Base-by-base conservation (phyloP, 2,888 invertebrate genomes). In the Drosophila recens region DNA sequence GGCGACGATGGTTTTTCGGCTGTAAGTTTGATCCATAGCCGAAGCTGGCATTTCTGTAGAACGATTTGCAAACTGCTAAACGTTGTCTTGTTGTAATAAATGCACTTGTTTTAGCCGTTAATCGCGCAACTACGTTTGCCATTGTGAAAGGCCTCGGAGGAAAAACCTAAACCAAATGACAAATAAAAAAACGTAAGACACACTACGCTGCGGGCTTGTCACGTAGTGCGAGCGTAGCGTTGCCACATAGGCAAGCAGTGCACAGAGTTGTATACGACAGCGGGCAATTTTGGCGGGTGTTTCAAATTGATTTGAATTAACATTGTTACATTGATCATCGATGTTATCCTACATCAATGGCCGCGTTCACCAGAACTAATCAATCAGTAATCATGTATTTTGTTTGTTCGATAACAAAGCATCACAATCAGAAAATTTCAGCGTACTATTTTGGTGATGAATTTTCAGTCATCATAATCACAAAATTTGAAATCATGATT, bases 141-240 rank as follows among this genome's bases (percentile, higher is more conserved):
- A 85, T 85, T 63, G 46, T 59, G 11, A 58, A 52, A 52, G 20
- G 38, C 40, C 43, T 62, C 33, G 46, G 34, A 34, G 56, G 49
- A 68, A 70, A 73, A 75, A 75, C 61, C 63, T 61, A 58, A 77
- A 61, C 64, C 52, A 66, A 82, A 49, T 85, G 82, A 82, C 79
- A 75, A 87, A 87, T 81, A 64, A 79, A 56, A 61, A 70, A 75
- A 77, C 86, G 82, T 82, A 72, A 79, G 33, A 15, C 8, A 6
- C 17, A 10, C 15, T 27, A 52, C 42, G 57, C 15, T 59, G n/a
- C 11, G 23, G 20, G 27, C 27, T 61, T 42, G 20, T 58, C 30
- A 63, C 67, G 81, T 67, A 73, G 65, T 45, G 56, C 17, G 49
- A 13, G 27, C 1, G 1, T n/a, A 30, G 73, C 66, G 78, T 71